Base-by-base conservation (phyloP, 2,797 vertebrate species). In the Sebastes vulpes region DNA sequence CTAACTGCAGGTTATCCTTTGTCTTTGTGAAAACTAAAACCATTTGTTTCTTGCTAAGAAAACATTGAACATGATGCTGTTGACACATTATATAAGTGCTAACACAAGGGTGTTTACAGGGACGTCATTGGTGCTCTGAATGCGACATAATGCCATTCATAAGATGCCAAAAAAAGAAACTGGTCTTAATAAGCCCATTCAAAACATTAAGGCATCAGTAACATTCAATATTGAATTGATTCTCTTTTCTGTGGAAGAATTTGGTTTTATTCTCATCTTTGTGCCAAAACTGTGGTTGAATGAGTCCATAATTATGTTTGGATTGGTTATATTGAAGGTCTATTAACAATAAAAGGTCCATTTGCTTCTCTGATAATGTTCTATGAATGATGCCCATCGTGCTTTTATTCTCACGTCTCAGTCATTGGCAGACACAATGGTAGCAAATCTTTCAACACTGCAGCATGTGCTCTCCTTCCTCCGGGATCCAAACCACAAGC, bases 331-430 rank as follows among this genome's bases (percentile, higher is more conserved):
- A 63, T 35, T 81, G 25, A 75, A 69, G 65, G 42, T 84, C 57
- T 72, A 75, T 79, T 84, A 67, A 77, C 31, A 74, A 75, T 20
- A 71, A 72, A 75, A 67, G n/a, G n/a, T 71, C 50, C 18, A 76
- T 79, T 81, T 79, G 52, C 26, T n/a, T 68, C 46, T 61, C 21
- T 86, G 54, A 65, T 78, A 73, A 75, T 64, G 14, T 77, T 73
- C 48, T 64, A 58, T 68, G 69, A 83, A 76, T 72, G 65, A 70
- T 46, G 28, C 21, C 74, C 23, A 64, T 57, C 1, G 3, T n/a
- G 69, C 50, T 78, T 81, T 81, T 60, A 76, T 74, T 32, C 59
- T 54, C 21, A 59, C 63, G 50, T 78, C 66, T 65, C 59, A 63
- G 50, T 74, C 72, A 38, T 25, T 71, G 61, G 65, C 61, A 79